Base-by-base conservation (phyloP, 2,113 vertebrate species). In the Candoia aspera region DNA sequence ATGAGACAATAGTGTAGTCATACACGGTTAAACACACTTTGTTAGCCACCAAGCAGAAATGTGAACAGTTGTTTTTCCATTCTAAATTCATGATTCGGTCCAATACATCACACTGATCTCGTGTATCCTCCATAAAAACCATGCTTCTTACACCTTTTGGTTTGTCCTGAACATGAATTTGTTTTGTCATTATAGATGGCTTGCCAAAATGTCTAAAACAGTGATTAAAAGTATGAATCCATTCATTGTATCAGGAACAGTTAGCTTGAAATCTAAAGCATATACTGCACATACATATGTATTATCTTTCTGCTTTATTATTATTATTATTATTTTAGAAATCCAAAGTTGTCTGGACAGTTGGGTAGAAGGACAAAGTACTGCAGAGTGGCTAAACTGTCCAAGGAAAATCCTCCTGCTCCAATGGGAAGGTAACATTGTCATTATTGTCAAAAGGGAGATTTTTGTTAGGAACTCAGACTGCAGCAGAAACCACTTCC, bases 141-240 rank as follows among this genome's bases (percentile, higher is more conserved):
- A 9, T 85, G 95, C 95, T 95, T 85, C 55, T 90, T 90, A 59
- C 12, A 21, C 15, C 17, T 84, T 90, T 97, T 84, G 73, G 90
- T 94, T 91, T 92, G 79, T 62, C 87, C 87, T 92, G 88, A 54
- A 68, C 90, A 90, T 23, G 26, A 93, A 91, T 94, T 96, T n/a
- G 92, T 46, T 21, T 90, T 94, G 89, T 33, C 0, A 1, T 92
- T 88, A 94, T 54, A 21, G 62, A 84, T 64, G 24, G 2, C 57
- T 79, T 68, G 57, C 42, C 29, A 86, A 19, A 15, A 53, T 89
- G n/a, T 73, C 60, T 68, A 64, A 33, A 89, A 54, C n/a, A 23
- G 23, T 79, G 9, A 57, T 90, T 13, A 90, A n/a, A 57, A 55
- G 62, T 6, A 64, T 87, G 55, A 10, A 57, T 26, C 42, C 21